Percentiles rank a stretch among this genome's conserved stretches.
phyloP scores from a whole-genome alignment of 2,797 vertebrate species.

The Spondyliosoma cantharus region DNA sequence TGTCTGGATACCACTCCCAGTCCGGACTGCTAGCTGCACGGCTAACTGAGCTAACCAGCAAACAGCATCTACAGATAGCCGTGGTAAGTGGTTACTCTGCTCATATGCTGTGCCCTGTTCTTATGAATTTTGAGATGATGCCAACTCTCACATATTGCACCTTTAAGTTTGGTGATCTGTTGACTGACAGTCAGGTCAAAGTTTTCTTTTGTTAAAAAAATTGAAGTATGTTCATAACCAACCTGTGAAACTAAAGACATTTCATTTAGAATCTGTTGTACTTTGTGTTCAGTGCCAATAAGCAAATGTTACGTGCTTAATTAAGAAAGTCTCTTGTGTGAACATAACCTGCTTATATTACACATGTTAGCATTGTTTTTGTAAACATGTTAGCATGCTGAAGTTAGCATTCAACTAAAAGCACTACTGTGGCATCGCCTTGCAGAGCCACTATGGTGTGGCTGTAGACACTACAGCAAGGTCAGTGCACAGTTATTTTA shows the following conservation, averaged over 20 bases:
- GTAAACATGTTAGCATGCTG: background rate
- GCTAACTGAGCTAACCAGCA: too few relatives aligned
- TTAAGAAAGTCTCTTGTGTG: too few relatives aligned
- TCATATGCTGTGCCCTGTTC: too few relatives aligned
- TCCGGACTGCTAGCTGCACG: too few relatives aligned
- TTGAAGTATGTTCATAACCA: background rate
- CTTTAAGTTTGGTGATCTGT: background rate
- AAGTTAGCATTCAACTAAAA: conserved; percentile 10
- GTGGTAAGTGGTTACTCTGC: too few relatives aligned
- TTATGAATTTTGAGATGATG: too few relatives aligned
- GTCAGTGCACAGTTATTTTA: background rate
- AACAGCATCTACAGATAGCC: too few relatives aligned
- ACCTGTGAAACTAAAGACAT: background rate
- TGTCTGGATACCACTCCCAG: too few relatives aligned
- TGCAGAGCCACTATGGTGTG: background rate
- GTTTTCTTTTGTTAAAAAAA: background rate
- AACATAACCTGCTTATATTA: background rate
- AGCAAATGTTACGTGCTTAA: background rate
- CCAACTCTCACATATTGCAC: background rate
- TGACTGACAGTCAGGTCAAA: background rate
- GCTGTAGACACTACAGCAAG: background rate
- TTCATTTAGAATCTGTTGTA: background rate
- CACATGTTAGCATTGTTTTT: background rate
- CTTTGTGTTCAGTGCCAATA: background rate
- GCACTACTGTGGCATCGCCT: background rate